Evolutionary conservation across 2,113 vertebrate genomes (phyloP).

Genomic region (Epinephelus fuscoguttatus): DNA sequence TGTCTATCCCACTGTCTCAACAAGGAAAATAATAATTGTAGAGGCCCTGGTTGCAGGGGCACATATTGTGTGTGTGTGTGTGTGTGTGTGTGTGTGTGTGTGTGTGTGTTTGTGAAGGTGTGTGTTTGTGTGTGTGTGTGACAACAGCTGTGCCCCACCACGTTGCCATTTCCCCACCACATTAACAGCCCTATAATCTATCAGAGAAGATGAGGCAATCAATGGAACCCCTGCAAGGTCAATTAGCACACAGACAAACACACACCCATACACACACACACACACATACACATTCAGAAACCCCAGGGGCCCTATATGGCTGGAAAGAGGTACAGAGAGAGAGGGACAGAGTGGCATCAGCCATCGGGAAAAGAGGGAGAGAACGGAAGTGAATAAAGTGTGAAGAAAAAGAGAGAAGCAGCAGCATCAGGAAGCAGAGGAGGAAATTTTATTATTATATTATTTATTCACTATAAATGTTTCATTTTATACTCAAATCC

Average conservation of each 20-base stretch:
- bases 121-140: conserved; percentile 40
- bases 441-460: neutral
- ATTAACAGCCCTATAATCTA: conserved; percentile 99
- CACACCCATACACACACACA: conserved; percentile 60
- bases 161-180: conserved; percentile 97
- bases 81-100: conserved; percentile 34
- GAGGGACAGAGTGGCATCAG: conserved; percentile 22
- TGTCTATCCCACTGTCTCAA: conserved; percentile 52
- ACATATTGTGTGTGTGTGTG: conserved; percentile 13
- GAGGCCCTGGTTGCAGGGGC: conserved; percentile 36
- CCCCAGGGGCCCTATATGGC: conserved; percentile 80
- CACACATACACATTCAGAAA: conserved; percentile 58
- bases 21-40: conserved; percentile 70
- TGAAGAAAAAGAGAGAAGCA: conserved; percentile 71
- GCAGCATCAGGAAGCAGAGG: conserved; percentile 56
- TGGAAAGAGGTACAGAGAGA: conserved; percentile 45
- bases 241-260: conserved; percentile 90
- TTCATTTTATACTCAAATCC: neutral
- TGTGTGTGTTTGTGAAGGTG: conserved; percentile 1
- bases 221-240: conserved; percentile 92
- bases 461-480: neutral
- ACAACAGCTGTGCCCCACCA: conserved; percentile 97
- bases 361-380: conserved; percentile 79
- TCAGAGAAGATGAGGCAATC: conserved; percentile 97
- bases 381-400: conserved; percentile 12